phyloP scores from a whole-genome alignment of 2,888 invertebrate genomes.

The Epinotia ramella region DNA sequence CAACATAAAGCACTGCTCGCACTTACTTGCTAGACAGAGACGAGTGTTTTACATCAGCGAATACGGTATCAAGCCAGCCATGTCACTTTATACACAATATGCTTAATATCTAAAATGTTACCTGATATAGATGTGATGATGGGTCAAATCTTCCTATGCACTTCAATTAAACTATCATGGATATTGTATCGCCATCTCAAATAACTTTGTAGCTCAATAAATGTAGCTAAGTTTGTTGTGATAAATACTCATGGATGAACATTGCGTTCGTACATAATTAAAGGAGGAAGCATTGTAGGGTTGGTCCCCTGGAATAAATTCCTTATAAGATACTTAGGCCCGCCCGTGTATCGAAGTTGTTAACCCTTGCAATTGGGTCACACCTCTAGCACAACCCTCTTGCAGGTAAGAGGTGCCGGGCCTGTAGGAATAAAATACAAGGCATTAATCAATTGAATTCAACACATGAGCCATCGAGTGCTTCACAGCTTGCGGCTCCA shows the following conservation, averaged over 20 bases:
- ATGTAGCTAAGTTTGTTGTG: slow-evolving; percentile 35
- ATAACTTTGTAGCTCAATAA: slow-evolving; percentile 66
- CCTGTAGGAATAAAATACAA: slow-evolving; percentile 86
- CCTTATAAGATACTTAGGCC: slow-evolving; percentile 84
- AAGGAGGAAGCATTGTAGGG: slow-evolving; percentile 67
- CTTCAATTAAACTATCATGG: slow-evolving; percentile 37
- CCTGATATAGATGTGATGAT: slow-evolving; percentile 41
- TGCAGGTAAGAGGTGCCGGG: slow-evolving; percentile 86
- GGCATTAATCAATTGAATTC: slow-evolving; percentile 81
- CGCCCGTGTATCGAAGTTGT: slow-evolving; percentile 86
- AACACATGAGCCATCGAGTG: slow-evolving; percentile 82
- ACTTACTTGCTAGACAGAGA: not conserved
- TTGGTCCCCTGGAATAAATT: slow-evolving; percentile 81
- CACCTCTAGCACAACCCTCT: slow-evolving; percentile 86
- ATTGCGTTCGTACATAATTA: slow-evolving; percentile 63
- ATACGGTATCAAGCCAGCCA: not conserved
- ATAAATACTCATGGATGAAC: slow-evolving; percentile 60
- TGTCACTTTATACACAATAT: not conserved
- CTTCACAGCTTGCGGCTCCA: slow-evolving; percentile 79
- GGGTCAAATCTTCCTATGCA: slow-evolving; percentile 39
- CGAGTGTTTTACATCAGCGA: not conserved
- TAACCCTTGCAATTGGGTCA: slow-evolving; percentile 85
- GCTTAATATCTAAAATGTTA: slow-evolving; percentile 31
- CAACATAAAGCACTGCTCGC: not conserved
- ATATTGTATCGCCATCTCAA: slow-evolving; percentile 47